Percentiles rank a stretch among this genome's conserved stretches.
These are phyloP conservation scores for Dolichopus griseipennis DNA, from an alignment of 2,888 invertebrate genomes.

Conservation along the genomic window DNA sequence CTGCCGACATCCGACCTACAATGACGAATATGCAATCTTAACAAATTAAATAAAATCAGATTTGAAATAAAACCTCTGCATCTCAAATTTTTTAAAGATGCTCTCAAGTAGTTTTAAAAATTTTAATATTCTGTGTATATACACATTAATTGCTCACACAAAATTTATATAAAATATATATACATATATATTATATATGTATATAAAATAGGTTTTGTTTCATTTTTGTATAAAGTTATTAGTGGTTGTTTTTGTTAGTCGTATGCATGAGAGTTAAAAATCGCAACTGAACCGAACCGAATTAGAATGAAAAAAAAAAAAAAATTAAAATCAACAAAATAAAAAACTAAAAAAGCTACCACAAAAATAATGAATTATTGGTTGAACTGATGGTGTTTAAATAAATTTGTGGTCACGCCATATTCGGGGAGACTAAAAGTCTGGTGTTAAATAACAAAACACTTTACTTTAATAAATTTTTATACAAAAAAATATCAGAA, in stretches of 20 bases:
- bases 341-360: not conserved
- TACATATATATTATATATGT: not conserved
- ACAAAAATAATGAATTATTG: not conserved
- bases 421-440: not conserved
- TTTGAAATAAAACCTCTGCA: too few relatives aligned
- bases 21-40: too few relatives aligned
- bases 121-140: not conserved
- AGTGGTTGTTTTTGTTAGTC: not conserved
- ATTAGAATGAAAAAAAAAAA: not conserved
- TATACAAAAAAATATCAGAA: not conserved
- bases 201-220: not conserved
- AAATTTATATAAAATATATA: too few relatives aligned
- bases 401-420: not conserved
- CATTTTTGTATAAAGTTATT: too few relatives aligned
- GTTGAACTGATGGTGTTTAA: not conserved
- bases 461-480: not conserved
- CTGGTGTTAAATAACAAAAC: slow-evolving; percentile 6
- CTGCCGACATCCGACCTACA: too few relatives aligned
- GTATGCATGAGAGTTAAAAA: not conserved
- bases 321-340: not conserved
- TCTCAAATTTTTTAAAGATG: not conserved
- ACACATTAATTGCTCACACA: too few relatives aligned
- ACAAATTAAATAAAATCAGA: too few relatives aligned
- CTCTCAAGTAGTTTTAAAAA: too few relatives aligned
- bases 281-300: not conserved